Conservation (phyloP, 2,888 invertebrate species). For the Perithous albicinctus region DNA sequence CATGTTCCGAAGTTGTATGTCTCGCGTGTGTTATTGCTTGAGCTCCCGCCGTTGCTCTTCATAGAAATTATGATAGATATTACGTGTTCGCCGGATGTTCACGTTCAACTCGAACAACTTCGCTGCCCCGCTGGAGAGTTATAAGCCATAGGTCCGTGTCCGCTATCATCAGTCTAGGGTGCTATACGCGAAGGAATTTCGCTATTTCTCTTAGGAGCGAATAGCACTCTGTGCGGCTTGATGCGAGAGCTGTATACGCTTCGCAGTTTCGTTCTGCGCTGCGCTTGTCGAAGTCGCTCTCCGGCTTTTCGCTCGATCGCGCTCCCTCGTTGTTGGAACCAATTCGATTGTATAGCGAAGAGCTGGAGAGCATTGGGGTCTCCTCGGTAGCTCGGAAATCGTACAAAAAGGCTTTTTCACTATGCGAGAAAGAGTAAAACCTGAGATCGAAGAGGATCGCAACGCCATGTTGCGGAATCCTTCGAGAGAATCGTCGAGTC, state of each 20-base stretch:
- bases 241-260: constrained; percentile 16
- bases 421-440: constrained; percentile 15
- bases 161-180: constrained; percentile 62
- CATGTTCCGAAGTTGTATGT: constrained; percentile 3
- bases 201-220: constrained; percentile 74
- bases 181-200: constrained; percentile 77
- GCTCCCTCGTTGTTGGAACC: constrained; percentile 35
- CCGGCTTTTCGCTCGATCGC: constrained; percentile 41
- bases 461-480: constrained; percentile 10
- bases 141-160: constrained; percentile 29
- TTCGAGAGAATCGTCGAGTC: constrained; percentile 15
- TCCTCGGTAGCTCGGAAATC: constrained; percentile 27
- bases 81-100: constrained; percentile 61
- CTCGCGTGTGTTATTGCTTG: constrained; percentile 7
- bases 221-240: constrained; percentile 67
- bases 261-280: neutral
- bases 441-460: constrained; percentile 21
- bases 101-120: constrained; percentile 59
- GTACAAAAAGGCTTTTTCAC: constrained; percentile 28
- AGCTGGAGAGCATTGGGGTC: constrained; percentile 25
- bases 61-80: constrained; percentile 37
- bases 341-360: constrained; percentile 55
- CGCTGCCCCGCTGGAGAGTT: constrained; percentile 22
- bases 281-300: constrained; percentile 3
- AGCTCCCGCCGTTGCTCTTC: constrained; percentile 28